Conservation (phyloP, 2,888 invertebrate genomes). For the Sminthurides aquaticus region DNA sequence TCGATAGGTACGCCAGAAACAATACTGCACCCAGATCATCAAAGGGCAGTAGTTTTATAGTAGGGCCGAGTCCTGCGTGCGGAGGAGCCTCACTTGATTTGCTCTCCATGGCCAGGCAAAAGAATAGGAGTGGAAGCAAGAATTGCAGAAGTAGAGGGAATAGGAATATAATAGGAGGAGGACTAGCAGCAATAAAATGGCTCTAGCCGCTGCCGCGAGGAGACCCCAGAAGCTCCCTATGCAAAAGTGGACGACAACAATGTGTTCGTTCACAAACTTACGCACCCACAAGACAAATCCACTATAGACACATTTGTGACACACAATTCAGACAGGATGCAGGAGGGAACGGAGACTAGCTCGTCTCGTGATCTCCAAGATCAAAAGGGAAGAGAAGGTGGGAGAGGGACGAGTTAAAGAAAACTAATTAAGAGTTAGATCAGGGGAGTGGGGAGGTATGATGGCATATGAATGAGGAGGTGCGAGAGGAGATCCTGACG, state of each 20-base stretch:
- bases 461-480: no score
- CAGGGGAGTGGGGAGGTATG: no score
- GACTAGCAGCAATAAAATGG: no score
- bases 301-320: neutral
- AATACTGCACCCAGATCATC: constrained; percentile 1
- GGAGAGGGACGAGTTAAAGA: neutral
- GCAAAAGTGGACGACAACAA: no score
- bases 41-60: constrained; percentile 5
- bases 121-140: neutral
- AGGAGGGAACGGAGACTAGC: neutral
- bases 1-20: constrained; percentile 2
- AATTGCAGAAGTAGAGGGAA: neutral
- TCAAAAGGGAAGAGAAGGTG: neutral
- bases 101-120: neutral
- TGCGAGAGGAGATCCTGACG: no score
- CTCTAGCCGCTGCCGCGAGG: no score
- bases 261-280: neutral
- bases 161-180: no score
- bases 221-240: neutral
- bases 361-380: neutral
- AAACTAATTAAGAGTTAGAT: neutral
- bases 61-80: neutral
- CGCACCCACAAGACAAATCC: neutral
- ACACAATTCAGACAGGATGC: neutral
- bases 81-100: neutral